phyloP scores from a whole-genome alignment of 2,888 invertebrate genomes.

The Ormyrus pomaceus region DNA sequence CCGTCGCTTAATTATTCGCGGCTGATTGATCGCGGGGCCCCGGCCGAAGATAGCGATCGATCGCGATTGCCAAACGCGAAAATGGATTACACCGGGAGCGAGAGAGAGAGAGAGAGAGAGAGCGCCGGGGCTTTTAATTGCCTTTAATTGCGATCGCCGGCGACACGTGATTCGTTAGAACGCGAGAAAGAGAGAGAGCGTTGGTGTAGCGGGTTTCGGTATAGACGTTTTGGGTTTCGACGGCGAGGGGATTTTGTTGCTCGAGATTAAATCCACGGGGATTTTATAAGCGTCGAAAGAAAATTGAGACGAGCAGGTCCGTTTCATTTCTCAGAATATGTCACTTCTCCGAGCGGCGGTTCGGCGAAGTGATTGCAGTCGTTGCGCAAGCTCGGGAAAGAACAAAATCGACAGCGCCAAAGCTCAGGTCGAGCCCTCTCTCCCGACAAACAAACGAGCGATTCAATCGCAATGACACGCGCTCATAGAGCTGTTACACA shows the following conservation, averaged over 20 bases:
- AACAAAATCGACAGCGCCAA: not conserved
- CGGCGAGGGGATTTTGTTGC: too few relatives aligned
- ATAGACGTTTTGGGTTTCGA: not conserved
- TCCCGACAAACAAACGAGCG: slow-evolving; percentile 1
- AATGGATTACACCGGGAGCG: not conserved
- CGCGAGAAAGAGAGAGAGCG: not conserved
- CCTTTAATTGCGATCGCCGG: slow-evolving; percentile 14
- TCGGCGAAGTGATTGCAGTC: too few relatives aligned
- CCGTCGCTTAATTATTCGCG: slow-evolving; percentile 40
- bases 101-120: too few relatives aligned
- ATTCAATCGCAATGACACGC: slow-evolving; percentile 19
- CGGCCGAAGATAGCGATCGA: slow-evolving; percentile 4
- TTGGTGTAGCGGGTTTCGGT: too few relatives aligned
- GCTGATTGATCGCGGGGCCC: slow-evolving; percentile 35
- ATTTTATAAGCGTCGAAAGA: too few relatives aligned
- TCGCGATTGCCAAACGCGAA: slow-evolving; percentile 37
- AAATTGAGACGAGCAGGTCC: too few relatives aligned
- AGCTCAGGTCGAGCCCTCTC: not conserved
- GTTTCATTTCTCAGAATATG: too few relatives aligned
- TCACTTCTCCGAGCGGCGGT: too few relatives aligned
- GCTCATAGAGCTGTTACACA: not conserved
- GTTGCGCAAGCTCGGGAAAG: too few relatives aligned
- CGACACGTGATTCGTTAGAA: not conserved
- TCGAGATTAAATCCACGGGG: too few relatives aligned
- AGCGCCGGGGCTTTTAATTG: slow-evolving; percentile 7